Percentiles rank a stretch among this genome's conserved stretches.
Evolutionary conservation across 2,113 vertebrate genomes (phyloP).

Genomic region (Dendrocopos noguchii): DNA sequence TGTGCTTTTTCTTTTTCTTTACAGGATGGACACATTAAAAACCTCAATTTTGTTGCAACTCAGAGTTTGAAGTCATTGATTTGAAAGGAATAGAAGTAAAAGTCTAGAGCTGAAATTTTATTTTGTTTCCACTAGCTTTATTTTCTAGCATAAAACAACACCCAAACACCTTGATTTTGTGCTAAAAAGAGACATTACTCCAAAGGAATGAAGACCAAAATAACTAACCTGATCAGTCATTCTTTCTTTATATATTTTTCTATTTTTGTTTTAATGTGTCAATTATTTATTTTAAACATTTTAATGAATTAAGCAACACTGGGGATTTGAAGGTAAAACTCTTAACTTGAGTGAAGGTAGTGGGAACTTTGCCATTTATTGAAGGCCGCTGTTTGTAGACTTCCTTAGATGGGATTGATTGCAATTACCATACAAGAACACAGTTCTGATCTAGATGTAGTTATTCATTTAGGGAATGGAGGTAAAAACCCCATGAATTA

Average conservation of each 20-base stretch:
- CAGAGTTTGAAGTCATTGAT: neutral
- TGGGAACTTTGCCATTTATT: neutral
- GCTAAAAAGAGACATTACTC: neutral
- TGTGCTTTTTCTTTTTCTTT: neutral
- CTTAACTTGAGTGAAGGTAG: neutral
- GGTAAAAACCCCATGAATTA: neutral
- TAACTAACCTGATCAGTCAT: neutral
- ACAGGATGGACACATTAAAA: constrained; percentile 5
- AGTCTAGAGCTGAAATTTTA: neutral
- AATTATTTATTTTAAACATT: neutral
- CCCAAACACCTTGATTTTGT: neutral
- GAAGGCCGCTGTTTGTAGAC: neutral
- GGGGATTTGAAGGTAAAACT: neutral
- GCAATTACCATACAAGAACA: neutral
- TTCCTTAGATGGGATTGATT: neutral
- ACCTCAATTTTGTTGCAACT: neutral
- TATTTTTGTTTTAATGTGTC: too few relatives aligned
- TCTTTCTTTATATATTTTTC: neutral
- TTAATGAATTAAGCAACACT: neutral
- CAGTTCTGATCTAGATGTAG: neutral
- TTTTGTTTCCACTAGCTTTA: neutral
- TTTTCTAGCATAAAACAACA: neutral
- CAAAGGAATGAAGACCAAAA: neutral
- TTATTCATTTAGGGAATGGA: neutral
- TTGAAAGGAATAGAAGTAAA: neutral